Evolutionary conservation across 2,888 invertebrate genomes (phyloP).

Genomic region (Cantharis lateralis): DNA sequence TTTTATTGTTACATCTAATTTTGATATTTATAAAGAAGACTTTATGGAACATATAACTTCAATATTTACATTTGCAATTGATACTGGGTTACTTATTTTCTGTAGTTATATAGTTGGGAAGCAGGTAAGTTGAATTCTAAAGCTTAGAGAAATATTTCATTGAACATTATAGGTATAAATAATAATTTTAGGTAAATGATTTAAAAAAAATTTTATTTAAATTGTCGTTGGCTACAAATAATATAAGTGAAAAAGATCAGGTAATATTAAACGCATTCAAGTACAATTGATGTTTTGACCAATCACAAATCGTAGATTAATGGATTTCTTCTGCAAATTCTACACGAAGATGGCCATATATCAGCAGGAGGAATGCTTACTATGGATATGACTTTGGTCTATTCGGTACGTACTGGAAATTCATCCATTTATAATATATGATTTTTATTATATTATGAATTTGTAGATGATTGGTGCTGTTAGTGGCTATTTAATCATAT

Average conservation of each 20-base stretch:
- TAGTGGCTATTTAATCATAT: not conserved
- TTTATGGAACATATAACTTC: accelerated
- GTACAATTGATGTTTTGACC: not conserved
- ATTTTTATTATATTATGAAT: not conserved
- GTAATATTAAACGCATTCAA: not conserved
- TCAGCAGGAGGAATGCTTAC: not conserved
- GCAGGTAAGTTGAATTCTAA: not conserved
- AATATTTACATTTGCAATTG: not conserved
- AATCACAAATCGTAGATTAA: not conserved
- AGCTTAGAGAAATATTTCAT: not conserved
- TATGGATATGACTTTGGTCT: not conserved
- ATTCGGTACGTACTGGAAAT: not conserved
- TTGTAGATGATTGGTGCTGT: not conserved
- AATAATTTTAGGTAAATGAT: not conserved
- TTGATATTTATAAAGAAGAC: not conserved
- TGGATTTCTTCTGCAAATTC: not conserved
- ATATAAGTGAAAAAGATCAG: not conserved
- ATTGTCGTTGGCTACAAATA: not conserved
- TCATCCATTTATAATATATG: not conserved
- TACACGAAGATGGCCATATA: not conserved
- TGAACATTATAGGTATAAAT: no score
- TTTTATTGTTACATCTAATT: not conserved
- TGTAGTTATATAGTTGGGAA: not conserved
- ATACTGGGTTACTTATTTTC: not conserved
- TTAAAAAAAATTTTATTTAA: not conserved